Evolutionary conservation across 2,113 vertebrate species (phyloP).

Genomic region (Nicator chloris): DNA sequence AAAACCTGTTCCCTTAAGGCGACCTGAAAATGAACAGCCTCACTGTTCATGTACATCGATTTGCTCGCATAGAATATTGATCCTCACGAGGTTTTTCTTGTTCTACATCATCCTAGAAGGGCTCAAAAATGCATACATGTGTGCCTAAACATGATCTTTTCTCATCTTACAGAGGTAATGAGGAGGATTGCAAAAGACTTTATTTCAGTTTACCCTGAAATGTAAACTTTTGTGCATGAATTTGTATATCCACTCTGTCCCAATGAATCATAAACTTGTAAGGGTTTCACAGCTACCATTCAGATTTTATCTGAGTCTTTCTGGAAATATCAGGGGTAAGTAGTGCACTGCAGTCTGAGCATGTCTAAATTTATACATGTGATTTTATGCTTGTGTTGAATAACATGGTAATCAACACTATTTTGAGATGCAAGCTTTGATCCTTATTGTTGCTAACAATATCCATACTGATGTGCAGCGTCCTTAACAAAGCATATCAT

Average conservation of each 20-base stretch:
- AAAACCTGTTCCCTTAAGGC: background rate
- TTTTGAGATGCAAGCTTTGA: constrained; percentile 13
- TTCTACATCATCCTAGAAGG: background rate
- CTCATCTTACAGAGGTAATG: background rate
- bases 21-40: background rate
- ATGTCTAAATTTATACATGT: background rate
- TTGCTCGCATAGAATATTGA: background rate
- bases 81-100: background rate
- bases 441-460: background rate
- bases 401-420: background rate
- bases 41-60: background rate
- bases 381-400: background rate
- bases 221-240: background rate
- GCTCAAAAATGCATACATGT: background rate
- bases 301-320: background rate
- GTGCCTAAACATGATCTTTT: background rate
- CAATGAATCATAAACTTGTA: background rate
- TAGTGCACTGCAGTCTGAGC: background rate
- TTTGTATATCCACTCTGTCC: background rate
- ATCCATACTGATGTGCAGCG: background rate
- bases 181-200: background rate
- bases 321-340: background rate
- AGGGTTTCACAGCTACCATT: background rate
- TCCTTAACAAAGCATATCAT: background rate
- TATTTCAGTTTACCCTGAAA: background rate